Evolutionary conservation across 1,140 invertebrate genomes (phyloP).

Genomic region (Drosophila fuyamai): DNA sequence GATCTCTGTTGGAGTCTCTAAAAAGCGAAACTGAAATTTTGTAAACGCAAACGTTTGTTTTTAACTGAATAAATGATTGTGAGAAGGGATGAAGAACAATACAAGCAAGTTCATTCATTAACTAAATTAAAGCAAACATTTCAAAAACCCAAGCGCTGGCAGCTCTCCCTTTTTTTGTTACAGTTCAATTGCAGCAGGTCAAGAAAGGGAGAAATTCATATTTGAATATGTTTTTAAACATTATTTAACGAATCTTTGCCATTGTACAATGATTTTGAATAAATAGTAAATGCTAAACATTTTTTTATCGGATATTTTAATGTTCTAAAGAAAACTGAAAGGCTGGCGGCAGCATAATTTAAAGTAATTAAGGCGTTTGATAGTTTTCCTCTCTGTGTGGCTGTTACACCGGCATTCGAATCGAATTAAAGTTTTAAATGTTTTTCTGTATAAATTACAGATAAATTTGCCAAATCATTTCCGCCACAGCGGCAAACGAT

Average conservation of each 20-base stretch:
- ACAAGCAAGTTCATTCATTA: constrained; percentile 5
- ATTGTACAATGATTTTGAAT: too few species aligned
- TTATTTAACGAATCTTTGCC: too few species aligned
- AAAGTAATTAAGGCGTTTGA: background rate
- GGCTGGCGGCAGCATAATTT: background rate
- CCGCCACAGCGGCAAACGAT: constrained; percentile 40
- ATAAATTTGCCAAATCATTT: constrained; percentile 47
- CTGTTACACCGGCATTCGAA: constrained; percentile 19
- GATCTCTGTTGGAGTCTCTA: background rate
- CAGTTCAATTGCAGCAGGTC: too few species aligned
- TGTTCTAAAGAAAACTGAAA: background rate
- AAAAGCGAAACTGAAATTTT: constrained; percentile 31
- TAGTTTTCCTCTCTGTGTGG: background rate
- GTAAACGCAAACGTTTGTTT: constrained; percentile 22
- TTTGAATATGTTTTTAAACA: too few species aligned
- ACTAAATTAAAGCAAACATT: background rate
- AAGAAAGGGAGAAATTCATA: too few species aligned
- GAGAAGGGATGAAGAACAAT: background rate
- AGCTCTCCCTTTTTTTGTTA: too few species aligned
- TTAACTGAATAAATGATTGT: constrained; percentile 13
- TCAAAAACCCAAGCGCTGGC: background rate
- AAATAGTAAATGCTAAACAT: too few species aligned
- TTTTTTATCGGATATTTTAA: too few species aligned
- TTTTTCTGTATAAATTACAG: constrained; percentile 20
- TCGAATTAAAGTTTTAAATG: constrained; percentile 35